A percentile compares a stretch with the other conserved stretches of the same genome.
Evolutionary conservation across 2,888 invertebrate genomes (phyloP).

Genomic region (Notocelia uddmanniana): DNA sequence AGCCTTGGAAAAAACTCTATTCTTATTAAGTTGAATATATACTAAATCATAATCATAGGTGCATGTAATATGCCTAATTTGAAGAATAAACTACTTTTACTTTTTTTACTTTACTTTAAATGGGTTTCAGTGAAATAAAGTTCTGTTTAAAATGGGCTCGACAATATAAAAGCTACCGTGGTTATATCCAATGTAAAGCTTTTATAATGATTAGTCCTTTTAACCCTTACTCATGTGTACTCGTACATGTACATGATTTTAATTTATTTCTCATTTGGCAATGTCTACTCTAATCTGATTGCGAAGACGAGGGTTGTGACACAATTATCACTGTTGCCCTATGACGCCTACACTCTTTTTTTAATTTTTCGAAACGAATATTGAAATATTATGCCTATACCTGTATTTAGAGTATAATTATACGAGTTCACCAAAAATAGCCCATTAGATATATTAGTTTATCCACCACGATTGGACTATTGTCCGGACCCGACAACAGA

Average conservation of each 20-base stretch:
- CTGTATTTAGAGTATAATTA: too few relatives aligned
- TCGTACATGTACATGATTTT: conserved; percentile 13
- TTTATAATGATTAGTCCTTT: conserved; percentile 19
- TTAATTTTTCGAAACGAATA: conserved; percentile 1
- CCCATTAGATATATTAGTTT: too few relatives aligned
- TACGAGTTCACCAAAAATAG: too few relatives aligned
- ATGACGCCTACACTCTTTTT: conserved; percentile 17
- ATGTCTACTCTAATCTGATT: conserved; percentile 43
- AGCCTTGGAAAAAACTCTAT: neutral
- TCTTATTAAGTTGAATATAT: neutral
- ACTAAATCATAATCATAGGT: too few relatives aligned
- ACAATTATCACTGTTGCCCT: conserved; percentile 34
- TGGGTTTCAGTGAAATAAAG: neutral
- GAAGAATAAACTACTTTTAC: too few relatives aligned
- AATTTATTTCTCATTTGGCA: conserved; percentile 44
- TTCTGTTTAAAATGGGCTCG: neutral
- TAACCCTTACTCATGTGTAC: conserved; percentile 15
- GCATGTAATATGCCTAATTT: too few relatives aligned
- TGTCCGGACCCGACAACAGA: too few relatives aligned
- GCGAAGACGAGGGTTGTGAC: conserved; percentile 42
- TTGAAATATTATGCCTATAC: too few relatives aligned
- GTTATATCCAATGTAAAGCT: conserved; percentile 8
- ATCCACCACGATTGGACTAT: too few relatives aligned
- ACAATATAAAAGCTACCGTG: neutral
- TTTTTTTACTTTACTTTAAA: too few relatives aligned